phyloP scores from a whole-genome alignment of 2,888 invertebrate species.

The Chaitophorus viminalis region DNA sequence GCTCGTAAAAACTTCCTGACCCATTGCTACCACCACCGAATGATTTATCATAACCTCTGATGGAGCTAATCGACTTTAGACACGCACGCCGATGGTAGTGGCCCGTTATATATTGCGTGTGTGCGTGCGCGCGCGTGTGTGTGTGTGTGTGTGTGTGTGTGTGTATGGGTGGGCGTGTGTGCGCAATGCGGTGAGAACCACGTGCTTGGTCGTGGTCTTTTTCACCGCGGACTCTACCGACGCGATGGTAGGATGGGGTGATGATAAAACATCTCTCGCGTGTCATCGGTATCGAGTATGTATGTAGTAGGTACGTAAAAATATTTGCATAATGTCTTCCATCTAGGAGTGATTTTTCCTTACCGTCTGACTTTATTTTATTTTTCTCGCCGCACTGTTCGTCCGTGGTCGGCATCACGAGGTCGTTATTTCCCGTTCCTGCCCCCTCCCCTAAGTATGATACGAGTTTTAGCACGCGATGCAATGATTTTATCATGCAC shows the following conservation, averaged over 20 bases:
- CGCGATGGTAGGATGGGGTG: neutral
- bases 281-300: neutral
- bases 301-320: neutral
- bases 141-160: neutral
- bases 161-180: neutral
- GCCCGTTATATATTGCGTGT: neutral
- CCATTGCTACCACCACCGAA: neutral
- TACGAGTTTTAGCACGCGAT: too few relatives aligned
- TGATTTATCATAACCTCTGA: constrained; percentile 15
- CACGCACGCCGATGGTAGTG: constrained; percentile 8
- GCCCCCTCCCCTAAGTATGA: neutral
- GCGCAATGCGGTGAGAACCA: neutral
- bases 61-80: constrained; percentile 32
- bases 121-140: neutral
- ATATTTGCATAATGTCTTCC: constrained; percentile 27
- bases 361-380: too few relatives aligned
- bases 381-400: neutral
- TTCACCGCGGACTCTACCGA: neutral
- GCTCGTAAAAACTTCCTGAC: constrained; percentile 41
- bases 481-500: too few relatives aligned
- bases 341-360: neutral
- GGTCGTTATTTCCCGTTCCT: neutral
- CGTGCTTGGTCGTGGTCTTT: neutral
- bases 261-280: neutral
- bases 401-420: too few relatives aligned